These are phyloP conservation scores for Trypoxylus dichotomus DNA, from an alignment of 1,140 invertebrate genomes.

Conservation along the genomic window DNA sequence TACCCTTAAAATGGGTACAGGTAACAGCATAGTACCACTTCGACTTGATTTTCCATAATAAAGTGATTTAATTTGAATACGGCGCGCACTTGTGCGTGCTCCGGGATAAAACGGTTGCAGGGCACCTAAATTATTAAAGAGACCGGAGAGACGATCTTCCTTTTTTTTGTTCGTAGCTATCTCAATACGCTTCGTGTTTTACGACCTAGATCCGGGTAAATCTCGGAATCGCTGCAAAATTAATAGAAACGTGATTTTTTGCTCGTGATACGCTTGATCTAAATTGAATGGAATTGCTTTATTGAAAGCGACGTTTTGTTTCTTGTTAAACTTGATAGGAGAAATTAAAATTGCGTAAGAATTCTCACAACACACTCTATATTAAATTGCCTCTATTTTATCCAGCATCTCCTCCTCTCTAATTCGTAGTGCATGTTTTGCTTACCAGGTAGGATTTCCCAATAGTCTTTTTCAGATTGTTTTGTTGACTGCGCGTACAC, in stretches of 20 bases:
- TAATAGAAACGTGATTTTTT: slow-evolving; percentile 24
- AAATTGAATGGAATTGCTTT: background rate
- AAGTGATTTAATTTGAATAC: slow-evolving; percentile 25
- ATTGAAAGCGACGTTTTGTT: too few relatives aligned
- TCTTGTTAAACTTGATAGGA: too few relatives aligned
- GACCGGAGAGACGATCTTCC: background rate
- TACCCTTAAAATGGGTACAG: slow-evolving; percentile 10
- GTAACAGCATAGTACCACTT: background rate
- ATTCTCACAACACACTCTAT: too few relatives aligned
- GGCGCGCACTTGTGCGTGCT: slow-evolving; percentile 6
- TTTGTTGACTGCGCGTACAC: too few relatives aligned
- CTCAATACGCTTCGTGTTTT: slow-evolving; percentile 6
- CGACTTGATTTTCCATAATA: slow-evolving; percentile 20
- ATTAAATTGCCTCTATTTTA: too few relatives aligned
- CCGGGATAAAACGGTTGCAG: background rate
- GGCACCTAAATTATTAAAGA: slow-evolving; percentile 10
- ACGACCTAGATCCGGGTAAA: slow-evolving; percentile 9
- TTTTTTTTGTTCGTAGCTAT: slow-evolving; percentile 12
- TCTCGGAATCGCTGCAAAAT: slow-evolving; percentile 6
- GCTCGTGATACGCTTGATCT: background rate
- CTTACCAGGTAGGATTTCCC: too few relatives aligned
- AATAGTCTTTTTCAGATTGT: too few relatives aligned
- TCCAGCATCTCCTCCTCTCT: too few relatives aligned
- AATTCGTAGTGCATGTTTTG: too few relatives aligned
- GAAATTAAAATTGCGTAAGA: too few relatives aligned